Evolutionary conservation across 2,797 vertebrate genomes (phyloP).

Genomic region (Neostethus bicornis): DNA sequence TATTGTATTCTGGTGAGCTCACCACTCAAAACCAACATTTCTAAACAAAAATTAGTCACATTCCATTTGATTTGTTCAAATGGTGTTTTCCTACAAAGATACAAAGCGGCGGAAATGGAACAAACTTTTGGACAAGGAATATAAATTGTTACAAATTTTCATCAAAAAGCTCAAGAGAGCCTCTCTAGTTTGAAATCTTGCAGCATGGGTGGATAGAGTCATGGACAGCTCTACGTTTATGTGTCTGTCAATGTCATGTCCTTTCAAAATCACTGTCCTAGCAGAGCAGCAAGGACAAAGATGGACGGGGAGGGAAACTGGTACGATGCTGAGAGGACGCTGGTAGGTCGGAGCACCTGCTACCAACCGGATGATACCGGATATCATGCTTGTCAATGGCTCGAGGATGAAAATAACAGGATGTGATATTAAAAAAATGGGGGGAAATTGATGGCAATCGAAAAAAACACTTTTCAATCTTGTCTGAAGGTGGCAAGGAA

Average conservation of each 20-base stretch:
- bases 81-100: too few species aligned
- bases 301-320: slow-evolving; percentile 37
- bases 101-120: too few species aligned
- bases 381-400: slow-evolving; percentile 52
- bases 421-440: slow-evolving; percentile 28
- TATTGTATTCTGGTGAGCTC: slow-evolving; percentile 3
- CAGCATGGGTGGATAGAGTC: slow-evolving; percentile 53
- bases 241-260: slow-evolving; percentile 76
- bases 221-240: slow-evolving; percentile 60
- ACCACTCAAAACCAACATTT: too few species aligned
- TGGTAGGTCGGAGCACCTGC: slow-evolving; percentile 62
- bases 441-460: too few species aligned
- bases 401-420: slow-evolving; percentile 41
- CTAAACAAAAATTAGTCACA: slow-evolving; percentile 20
- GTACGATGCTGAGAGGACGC: slow-evolving; percentile 63
- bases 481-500: too few species aligned
- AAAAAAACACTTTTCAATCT: too few species aligned
- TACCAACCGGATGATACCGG: slow-evolving; percentile 38
- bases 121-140: too few species aligned
- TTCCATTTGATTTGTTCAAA: slow-evolving; percentile 43
- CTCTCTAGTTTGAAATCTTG: slow-evolving; percentile 31
- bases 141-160: slow-evolving; percentile 43
- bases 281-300: slow-evolving; percentile 53
- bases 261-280: slow-evolving; percentile 71
- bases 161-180: slow-evolving; percentile 45